Evolutionary conservation across 2,888 invertebrate genomes (phyloP), one percentile per base, ranked within the genome.

Genomic region (Unio delphinus): DNA sequence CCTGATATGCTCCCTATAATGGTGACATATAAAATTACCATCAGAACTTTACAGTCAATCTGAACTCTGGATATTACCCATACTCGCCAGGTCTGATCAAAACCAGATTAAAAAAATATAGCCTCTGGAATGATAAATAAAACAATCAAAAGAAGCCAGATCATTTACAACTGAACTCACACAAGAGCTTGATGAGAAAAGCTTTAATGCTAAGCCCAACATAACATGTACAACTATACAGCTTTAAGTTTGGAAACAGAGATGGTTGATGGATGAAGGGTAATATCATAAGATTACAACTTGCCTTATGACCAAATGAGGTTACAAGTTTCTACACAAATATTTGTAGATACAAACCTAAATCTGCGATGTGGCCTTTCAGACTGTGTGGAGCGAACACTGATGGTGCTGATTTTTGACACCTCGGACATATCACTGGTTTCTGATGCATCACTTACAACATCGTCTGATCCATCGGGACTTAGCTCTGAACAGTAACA

Each of bases 311-410:
- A 62, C 11, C 20, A n/a, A 11, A 30, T 8, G 62, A 26, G 34
- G 30, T 30, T n/a, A 26, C 18, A 62, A 28, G 11, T 62, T 23
- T n/a, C 20, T 30, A 11, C 28, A 11, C 18, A 58, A 7, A 20
- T 4, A 61, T 61, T 0, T 30, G 26, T 15, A 61, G 11, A 63
- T 15, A 62, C 70, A 62, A 75, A 90, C 90, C 90, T 90, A 70
- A 90, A 84, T 79, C 89, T 90, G 74, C 95, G 95, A 79, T 95
- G 92, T 34, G 97, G 97, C 85, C 96, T 92, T 91, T 97, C 98
- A 75, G 96, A 96, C 92, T 97, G 97, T 81, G 97, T 98, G 85
- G 97, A 97, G 91, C 96, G 95, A 83, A 97, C 95, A 83, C 96
- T 93, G 74, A 88, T 84, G 15, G 87, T 88, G 82, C 87, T 87